Base-by-base conservation (phyloP, 2,888 invertebrate genomes). In the Nudaria mundana region DNA sequence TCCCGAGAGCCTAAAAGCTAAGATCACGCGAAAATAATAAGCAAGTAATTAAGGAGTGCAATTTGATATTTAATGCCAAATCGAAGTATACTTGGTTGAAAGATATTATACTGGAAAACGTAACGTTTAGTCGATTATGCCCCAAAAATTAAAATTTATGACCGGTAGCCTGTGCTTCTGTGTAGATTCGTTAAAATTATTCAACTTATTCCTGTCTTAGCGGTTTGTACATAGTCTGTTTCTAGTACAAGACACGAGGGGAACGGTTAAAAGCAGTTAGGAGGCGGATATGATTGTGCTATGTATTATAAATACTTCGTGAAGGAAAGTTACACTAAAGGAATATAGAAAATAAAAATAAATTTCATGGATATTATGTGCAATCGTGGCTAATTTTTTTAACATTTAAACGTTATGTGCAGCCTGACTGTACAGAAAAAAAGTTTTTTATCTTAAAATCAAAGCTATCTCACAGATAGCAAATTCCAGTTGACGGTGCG, bases 211-310 rank as follows among this genome's bases (percentile, higher is more conserved):
- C 31, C 37, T 55, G 52, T 43, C 44, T n/a, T n/a, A n/a, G n/a
- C 40, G 44, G 38, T 52, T 61, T 61, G n/a, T 55, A 57, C 46
- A 61, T 40, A 38, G 37, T 52, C 60, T 40, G 26, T 40, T 36
- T 30, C 14, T 41, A 31, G 34, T 44, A 28, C 28, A 34, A 52
- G 54, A 57, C 45, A 46, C 41, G 42, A 11, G 24, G 54, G 52
- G 58, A 43, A 46, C 52, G 36, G 56, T 51, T 49, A 72, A 63
- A 75, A 81, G 83, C 82, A 68, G 78, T 81, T 83, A 81, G 76
- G 79, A 75, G 65, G 72, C 66, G 63, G 81, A 73, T 50, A 71
- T 81, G 85, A 82, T 76, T 82, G 87, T 86, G 87, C 87, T 81
- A 83, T 75, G 69, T 71, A 66, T 69, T 56, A 69, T 71, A 66